These are phyloP conservation scores for Raja brachyura DNA, from an alignment of 2,113 vertebrate species.

Conservation along the genomic window DNA sequence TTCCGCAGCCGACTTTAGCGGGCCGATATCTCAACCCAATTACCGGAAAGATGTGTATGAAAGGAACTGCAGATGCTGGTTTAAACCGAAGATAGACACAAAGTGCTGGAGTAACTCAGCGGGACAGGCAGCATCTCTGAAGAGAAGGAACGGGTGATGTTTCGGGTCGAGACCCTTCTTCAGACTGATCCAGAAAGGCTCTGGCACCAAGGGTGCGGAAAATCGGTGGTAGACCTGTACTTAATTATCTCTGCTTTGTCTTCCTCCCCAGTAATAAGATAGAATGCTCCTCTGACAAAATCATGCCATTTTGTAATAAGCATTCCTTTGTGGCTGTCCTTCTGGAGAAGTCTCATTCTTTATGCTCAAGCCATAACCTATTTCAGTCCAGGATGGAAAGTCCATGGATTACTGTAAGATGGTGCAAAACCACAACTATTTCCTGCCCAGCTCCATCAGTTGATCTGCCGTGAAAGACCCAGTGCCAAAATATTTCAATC, in stretches of 20 bases:
- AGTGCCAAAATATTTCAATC: conserved; percentile 29
- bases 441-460: conserved; percentile 13
- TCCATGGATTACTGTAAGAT: conserved; percentile 21
- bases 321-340: background rate
- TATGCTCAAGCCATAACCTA: conserved; percentile 21
- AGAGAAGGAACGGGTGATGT: too few species aligned
- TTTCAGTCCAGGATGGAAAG: conserved; percentile 36
- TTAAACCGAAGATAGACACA: too few species aligned
- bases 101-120: too few species aligned
- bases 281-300: background rate
- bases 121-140: too few species aligned
- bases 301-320: background rate
- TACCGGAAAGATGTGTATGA: too few species aligned
- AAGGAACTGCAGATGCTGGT: too few species aligned
- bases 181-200: too few species aligned
- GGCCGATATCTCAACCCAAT: too few species aligned
- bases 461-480: conserved; percentile 36
- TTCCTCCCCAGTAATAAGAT: background rate
- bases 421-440: conserved; percentile 35
- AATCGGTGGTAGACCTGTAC: too few species aligned
- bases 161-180: too few species aligned
- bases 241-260: background rate
- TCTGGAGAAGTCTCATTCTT: conserved; percentile 26
- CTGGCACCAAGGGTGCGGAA: too few species aligned
- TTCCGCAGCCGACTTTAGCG: too few species aligned